Percentiles rank a stretch among this genome's conserved stretches.
These are phyloP conservation scores for Ctenopoma kingsleyae DNA, from an alignment of 2,797 vertebrate genomes.

Conservation along the genomic window DNA sequence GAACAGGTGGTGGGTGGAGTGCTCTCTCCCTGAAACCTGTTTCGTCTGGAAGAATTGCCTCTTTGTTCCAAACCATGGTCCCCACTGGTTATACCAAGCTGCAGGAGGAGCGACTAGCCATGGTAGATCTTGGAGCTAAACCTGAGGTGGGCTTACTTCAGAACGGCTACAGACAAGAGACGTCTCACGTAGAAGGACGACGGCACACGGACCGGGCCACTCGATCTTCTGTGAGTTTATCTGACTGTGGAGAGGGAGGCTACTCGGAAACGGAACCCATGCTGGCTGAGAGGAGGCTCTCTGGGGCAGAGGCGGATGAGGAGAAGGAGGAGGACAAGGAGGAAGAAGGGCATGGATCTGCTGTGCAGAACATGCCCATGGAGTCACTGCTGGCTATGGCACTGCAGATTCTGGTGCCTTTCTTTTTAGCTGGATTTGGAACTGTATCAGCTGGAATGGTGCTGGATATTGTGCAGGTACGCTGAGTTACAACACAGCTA, in stretches of 20 bases:
- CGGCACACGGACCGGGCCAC: constrained; percentile 76
- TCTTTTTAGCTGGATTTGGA: constrained; percentile 95
- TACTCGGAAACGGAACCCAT: constrained; percentile 90
- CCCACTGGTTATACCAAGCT: constrained; percentile 91
- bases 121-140: constrained; percentile 83
- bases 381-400: constrained; percentile 93
- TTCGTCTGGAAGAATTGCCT: constrained; percentile 87
- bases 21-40: constrained; percentile 85
- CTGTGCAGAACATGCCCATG: constrained; percentile 88
- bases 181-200: constrained; percentile 62
- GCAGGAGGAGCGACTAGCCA: constrained; percentile 92
- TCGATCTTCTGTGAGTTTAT: constrained; percentile 78
- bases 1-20: constrained; percentile 85
- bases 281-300: constrained; percentile 84
- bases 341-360: constrained; percentile 65
- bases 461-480: constrained; percentile 96
- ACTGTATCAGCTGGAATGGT: constrained; percentile 98
- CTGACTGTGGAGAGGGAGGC: constrained; percentile 82
- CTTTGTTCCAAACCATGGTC: constrained; percentile 92
- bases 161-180: constrained; percentile 81
- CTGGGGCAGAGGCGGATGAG: constrained; percentile 83
- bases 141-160: constrained; percentile 84
- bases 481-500: background rate
- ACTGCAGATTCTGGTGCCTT: constrained; percentile 93
- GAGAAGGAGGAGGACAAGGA: constrained; percentile 74